Evolutionary conservation across 2,888 invertebrate species (phyloP), one percentile per base, ranked within the genome.

Genomic region (Yponomeuta malinellus): DNA sequence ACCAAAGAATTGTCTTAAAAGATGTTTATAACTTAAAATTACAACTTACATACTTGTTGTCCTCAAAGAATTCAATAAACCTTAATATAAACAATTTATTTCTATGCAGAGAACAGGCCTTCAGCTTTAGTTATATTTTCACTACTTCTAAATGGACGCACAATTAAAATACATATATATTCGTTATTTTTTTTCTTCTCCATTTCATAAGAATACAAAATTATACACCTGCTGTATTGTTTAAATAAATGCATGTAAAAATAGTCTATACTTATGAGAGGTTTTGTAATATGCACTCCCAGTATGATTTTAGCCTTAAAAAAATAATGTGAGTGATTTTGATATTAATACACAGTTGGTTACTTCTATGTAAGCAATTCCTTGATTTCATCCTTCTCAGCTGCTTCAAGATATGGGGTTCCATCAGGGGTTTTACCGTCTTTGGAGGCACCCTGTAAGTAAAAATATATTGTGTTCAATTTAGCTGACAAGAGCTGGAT

Each of bases 341-440:
- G 74, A 78, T 76, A 75, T 74, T 74, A 73, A 76, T 76, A 74
- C 71, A 73, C 73, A 75, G 70, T 74, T 74, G 74, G 71, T 75
- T 74, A 48, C 70, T 29, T 79, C 76, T 92, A 90, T 90, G 89
- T 87, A 73, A 92, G 83, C 70, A 98, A 93, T 80, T 95, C 94
- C 89, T 97, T 96, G 79, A 98, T 98, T 90, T 98, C 98, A 75
- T 96, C 96, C 83, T 96, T 97, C 85, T 98, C 98, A 52, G 98
- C 98, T 72, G 96, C 97, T 80, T 98, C 97, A 73, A 96, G 83
- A 87, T 98, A 98, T 76, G 95, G 95, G 74, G 94, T 95, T 12
- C 98, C 98, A 87, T 98, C 97, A 71, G 98, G 98, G 71, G 98
- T 96, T 77, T 94, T 93, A 8, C 97, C 98, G 81, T 93, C 93